A percentile compares a stretch with the other conserved stretches of the same genome.
phyloP scores from a whole-genome alignment of 2,888 invertebrate species.

The Mesorhabditis spiculigera region DNA sequence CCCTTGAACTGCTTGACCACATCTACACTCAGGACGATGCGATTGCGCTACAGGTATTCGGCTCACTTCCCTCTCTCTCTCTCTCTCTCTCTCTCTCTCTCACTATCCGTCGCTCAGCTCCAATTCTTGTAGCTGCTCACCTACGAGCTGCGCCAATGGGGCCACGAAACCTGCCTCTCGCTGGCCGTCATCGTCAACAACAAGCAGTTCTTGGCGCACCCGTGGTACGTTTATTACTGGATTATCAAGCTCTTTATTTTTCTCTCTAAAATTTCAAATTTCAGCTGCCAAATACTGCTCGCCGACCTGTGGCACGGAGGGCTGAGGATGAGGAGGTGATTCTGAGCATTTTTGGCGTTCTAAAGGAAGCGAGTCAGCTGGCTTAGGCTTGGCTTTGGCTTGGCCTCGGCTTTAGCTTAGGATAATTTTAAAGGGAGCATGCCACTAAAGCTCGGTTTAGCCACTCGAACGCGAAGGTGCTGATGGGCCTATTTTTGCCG shows the following conservation, averaged over 20 bases:
- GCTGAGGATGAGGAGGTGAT: slow-evolving; percentile 75
- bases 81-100: slow-evolving; percentile 55
- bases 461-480: slow-evolving; percentile 72
- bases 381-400: not conserved
- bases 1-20: slow-evolving; percentile 87
- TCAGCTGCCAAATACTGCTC: slow-evolving; percentile 79
- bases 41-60: slow-evolving; percentile 72
- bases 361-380: no score
- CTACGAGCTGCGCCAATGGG: slow-evolving; percentile 94
- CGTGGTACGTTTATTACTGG: slow-evolving; percentile 53
- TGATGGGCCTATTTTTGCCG: slow-evolving; percentile 80
- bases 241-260: not conserved
- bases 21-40: slow-evolving; percentile 91
- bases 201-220: slow-evolving; percentile 64
- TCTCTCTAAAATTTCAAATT: slow-evolving; percentile 13
- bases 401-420: no score
- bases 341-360: no score
- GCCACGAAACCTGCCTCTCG: slow-evolving; percentile 92
- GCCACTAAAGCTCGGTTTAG: slow-evolving; percentile 15
- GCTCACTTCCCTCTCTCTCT: no score
- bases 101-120: slow-evolving; percentile 72
- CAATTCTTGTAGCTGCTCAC: slow-evolving; percentile 85
- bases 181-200: slow-evolving; percentile 93
- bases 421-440: slow-evolving; percentile 5
- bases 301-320: slow-evolving; percentile 99